Conservation (phyloP, 2,797 vertebrate species). For the Onychomys torridus region DNA sequence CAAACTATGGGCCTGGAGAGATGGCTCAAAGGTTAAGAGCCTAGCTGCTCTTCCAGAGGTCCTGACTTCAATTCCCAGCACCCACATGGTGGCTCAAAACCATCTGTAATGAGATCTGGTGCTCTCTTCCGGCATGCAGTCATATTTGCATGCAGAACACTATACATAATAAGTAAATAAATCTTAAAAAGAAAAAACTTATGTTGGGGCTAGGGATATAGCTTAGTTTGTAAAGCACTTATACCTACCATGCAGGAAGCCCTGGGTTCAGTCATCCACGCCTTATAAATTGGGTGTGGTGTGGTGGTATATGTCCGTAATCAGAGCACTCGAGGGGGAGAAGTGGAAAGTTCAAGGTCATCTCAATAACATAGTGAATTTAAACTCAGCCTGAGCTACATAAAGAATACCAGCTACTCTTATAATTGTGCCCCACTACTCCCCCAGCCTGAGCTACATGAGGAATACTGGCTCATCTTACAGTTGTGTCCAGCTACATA, state of each 20-base stretch:
- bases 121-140: background rate
- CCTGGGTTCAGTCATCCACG: background rate
- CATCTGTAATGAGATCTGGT: background rate
- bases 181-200: background rate
- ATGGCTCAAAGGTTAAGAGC: background rate
- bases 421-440: constrained; percentile 17
- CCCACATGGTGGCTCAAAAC: background rate
- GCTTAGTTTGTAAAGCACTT: background rate
- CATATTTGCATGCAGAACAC: background rate
- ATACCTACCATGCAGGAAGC: background rate
- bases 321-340: background rate
- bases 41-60: background rate
- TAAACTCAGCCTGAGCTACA: background rate
- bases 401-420: background rate
- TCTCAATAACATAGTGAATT: background rate
- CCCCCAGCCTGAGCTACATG: background rate
- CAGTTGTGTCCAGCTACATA: background rate
- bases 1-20: background rate
- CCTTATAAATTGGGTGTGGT: background rate
- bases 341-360: background rate
- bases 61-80: background rate
- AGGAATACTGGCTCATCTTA: background rate
- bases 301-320: background rate
- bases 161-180: background rate
- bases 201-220: background rate